These are phyloP conservation scores for Drosophila melanocephala DNA, from an alignment of 2,888 invertebrate species.

Conservation along the genomic window DNA sequence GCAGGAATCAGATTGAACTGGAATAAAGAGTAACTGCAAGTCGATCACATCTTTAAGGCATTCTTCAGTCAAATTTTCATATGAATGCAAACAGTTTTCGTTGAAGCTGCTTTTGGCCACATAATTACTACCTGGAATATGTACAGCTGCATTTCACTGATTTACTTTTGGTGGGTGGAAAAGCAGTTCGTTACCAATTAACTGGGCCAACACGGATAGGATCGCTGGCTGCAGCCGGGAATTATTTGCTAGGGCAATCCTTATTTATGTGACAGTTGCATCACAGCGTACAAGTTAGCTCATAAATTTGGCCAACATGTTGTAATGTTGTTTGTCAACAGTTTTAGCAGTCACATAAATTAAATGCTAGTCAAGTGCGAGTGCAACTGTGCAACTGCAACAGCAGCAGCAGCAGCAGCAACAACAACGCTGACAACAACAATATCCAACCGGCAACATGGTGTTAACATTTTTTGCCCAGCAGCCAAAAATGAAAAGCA, in stretches of 20 bases:
- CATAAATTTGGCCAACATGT: slow-evolving; percentile 79
- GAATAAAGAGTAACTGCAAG: background rate
- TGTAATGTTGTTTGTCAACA: slow-evolving; percentile 82
- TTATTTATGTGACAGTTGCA: slow-evolving; percentile 75
- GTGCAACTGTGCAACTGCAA: slow-evolving; percentile 54
- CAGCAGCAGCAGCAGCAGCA: slow-evolving; percentile 37
- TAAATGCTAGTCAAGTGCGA: slow-evolving; percentile 77
- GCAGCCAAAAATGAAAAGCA: slow-evolving; percentile 53
- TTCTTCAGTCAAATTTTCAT: background rate
- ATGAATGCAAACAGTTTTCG: background rate
- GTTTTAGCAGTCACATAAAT: slow-evolving; percentile 77
- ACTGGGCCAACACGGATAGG: slow-evolving; percentile 40
- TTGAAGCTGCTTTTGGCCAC: slow-evolving; percentile 10
- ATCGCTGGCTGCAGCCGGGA: background rate
- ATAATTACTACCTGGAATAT: background rate
- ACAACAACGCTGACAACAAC: slow-evolving; percentile 37
- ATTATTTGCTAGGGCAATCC: slow-evolving; percentile 20
- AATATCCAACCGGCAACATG: slow-evolving; percentile 61
- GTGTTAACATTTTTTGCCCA: slow-evolving; percentile 77
- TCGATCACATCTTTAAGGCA: background rate
- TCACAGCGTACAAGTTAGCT: slow-evolving; percentile 69
- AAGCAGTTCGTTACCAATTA: slow-evolving; percentile 35
- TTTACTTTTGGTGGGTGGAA: slow-evolving; percentile 13
- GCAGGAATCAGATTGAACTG: background rate
- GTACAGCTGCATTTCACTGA: slow-evolving; percentile 7